Conservation (phyloP, 53 echinoderm and acorn worm genomes). For the Patiria pectinifera region DNA sequence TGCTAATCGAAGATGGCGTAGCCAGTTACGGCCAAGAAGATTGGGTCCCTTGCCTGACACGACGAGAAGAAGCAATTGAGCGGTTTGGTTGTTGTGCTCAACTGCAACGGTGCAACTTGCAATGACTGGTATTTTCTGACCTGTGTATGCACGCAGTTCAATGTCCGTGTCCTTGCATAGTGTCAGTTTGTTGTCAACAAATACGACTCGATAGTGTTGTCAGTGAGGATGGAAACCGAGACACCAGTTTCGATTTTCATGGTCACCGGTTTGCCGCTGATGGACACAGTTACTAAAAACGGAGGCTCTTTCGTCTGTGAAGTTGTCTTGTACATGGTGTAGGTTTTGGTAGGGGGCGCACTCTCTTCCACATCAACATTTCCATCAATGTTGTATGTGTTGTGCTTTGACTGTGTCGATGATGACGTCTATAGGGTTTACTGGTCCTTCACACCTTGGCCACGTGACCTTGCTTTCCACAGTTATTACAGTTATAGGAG, state of each 20-base stretch:
- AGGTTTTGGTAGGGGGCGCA: neutral
- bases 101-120: constrained; percentile 11
- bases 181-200: neutral
- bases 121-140: neutral
- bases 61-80: constrained; percentile 32
- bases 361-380: neutral
- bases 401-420: too few relatives aligned
- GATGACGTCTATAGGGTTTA: too few relatives aligned
- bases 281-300: neutral
- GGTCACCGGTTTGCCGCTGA: neutral
- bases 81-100: neutral
- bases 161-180: neutral
- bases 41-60: constrained; percentile 59
- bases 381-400: too few relatives aligned
- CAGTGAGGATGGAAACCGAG: constrained; percentile 24
- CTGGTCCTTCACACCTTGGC: too few relatives aligned
- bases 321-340: neutral
- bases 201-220: neutral
- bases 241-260: constrained; percentile 20
- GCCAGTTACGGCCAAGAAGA: constrained; percentile 63
- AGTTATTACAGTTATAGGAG: too few relatives aligned
- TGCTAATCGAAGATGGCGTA: constrained; percentile 20
- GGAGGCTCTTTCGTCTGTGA: neutral
- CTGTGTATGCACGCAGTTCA: constrained; percentile 19
- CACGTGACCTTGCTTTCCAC: too few relatives aligned